A percentile compares a stretch with the other conserved stretches of the same genome.
These are phyloP conservation scores for Papilio polytes DNA, from an alignment of 1,140 invertebrate species.

Conservation along the genomic window DNA sequence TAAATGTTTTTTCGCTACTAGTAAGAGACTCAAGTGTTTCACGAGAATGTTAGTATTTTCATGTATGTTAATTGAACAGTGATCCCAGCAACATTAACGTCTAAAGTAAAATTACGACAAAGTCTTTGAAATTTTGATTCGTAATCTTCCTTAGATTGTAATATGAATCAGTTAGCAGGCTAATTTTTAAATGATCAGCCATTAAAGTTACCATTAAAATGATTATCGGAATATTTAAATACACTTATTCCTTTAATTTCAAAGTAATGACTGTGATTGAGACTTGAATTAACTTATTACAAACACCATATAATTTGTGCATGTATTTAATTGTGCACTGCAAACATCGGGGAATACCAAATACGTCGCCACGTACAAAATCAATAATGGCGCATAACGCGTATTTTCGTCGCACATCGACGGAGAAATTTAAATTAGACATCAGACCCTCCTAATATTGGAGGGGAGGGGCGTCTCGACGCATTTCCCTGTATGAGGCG, in stretches of 20 bases:
- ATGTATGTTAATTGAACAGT: no score
- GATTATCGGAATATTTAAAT: no score
- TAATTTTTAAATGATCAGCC: no score
- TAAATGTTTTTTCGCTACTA: not conserved
- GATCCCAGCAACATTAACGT: no score
- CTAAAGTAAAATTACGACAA: no score
- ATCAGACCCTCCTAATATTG: slow-evolving; percentile 61
- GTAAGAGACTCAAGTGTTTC: not conserved
- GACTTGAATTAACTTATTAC: no score
- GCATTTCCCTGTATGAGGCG: slow-evolving; percentile 68
- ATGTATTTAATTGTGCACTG: not conserved
- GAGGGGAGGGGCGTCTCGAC: slow-evolving; percentile 62
- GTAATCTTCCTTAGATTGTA: not conserved
- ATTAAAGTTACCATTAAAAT: no score
- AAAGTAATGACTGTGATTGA: no score
- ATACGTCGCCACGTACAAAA: slow-evolving; percentile 17
- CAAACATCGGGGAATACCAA: slow-evolving; percentile 5
- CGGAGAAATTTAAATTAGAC: slow-evolving; percentile 74
- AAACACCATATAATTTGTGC: not conserved
- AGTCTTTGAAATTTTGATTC: no score
- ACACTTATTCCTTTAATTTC: no score
- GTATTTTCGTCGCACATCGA: slow-evolving; percentile 50
- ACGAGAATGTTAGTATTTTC: not conserved
- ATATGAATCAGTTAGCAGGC: no score
- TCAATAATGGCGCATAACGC: slow-evolving; percentile 30